Base-by-base conservation (phyloP, 1,140 invertebrate genomes). In the Cataglyphis hispanica region DNA sequence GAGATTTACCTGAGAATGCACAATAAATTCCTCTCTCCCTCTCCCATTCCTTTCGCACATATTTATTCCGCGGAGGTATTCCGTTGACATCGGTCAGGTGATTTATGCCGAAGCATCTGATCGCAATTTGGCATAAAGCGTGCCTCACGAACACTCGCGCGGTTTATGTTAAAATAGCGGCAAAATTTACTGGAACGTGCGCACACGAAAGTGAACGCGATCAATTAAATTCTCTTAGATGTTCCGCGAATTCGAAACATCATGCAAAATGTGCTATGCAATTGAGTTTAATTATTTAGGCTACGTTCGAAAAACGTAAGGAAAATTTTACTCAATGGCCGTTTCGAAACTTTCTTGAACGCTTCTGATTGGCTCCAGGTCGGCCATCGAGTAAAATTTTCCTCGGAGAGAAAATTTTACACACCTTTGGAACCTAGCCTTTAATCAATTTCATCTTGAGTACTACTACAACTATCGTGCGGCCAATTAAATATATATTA, bases 51-150 rank as follows among this genome's bases (percentile, higher is more conserved):
- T 27, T 31, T 66, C 63, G 63, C 27, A 40, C 66, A 25, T 60
- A 69, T 74, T 83, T 83, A 83, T 83, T 83, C 25, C 64, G 34
- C 63, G 60, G 34, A 84, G 58, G 69, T 84, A 84, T 90, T 88
- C 88, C 85, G 89, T 87, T 91, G 89, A 91, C 88, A 91, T 75
- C 75, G 75, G 63, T 70, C 69, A 64, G n/a, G n/a, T 78, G 86
- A 91, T 91, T 91, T 91, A 91, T 91, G 81, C 84, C 84, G 80
- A 84, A 86, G 90, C 91, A 91, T 88, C 88, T 91, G 88, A 91
- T 91, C 90, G 91, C 90, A 89, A 91, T 91, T 91, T 91, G 91
- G 91, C 90, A 91, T 90, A 69, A 60, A 72, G 87, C 89, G 90
- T 81, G 85, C 40, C 37, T 37, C 43, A 46, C 53, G 80, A 67